Base-by-base conservation (phyloP, 2,888 invertebrate genomes). In the Drosophila kuntzei region DNA sequence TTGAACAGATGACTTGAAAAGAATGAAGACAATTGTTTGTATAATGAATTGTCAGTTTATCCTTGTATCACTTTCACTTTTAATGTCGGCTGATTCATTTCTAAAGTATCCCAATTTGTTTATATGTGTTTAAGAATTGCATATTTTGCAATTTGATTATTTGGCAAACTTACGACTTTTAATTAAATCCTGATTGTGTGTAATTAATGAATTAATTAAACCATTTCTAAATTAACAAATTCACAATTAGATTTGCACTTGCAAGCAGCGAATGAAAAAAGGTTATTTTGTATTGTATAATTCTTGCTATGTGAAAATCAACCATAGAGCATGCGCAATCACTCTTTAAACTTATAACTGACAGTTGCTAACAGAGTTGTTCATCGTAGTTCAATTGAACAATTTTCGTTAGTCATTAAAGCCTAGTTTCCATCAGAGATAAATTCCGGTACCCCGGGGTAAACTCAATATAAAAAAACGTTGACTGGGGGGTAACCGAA, bases 271-370 rank as follows among this genome's bases (percentile, higher is more conserved):
- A 44, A 62, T 65, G 76, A 75, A 82, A 73, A 85, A 73, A 49
- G 27, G 59, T 62, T 68, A 77, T 83, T 80, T 80, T 71, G 71
- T 78, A 85, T 87, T 81, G 82, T 84, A 84, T 87, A 88, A 84
- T 87, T 87, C 55, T 27, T 44, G 36, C 11, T 60, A 57, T 60
- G 32, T 58, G 60, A 41, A 59, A 46, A 34, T 36, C 12, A 22
- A 55, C 14, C 27, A 46, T 12, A 3, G 44, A 12, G 44, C 77
- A 71, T 63, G 75, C 76, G 75, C 76, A 55, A 8, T n/a, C 18
- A n/a, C 7, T 14, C 18, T n/a, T 22, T 18, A 37, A 53, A 29
- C 25, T 54, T 25, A 7, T n/a, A 51, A 36, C 6, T 65, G 43
- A 43, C 39, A 51, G 50, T 62, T 25, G 11, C 5, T 25, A 18